Conservation (phyloP, 2,888 invertebrate genomes). For the Macaria liturata region DNA sequence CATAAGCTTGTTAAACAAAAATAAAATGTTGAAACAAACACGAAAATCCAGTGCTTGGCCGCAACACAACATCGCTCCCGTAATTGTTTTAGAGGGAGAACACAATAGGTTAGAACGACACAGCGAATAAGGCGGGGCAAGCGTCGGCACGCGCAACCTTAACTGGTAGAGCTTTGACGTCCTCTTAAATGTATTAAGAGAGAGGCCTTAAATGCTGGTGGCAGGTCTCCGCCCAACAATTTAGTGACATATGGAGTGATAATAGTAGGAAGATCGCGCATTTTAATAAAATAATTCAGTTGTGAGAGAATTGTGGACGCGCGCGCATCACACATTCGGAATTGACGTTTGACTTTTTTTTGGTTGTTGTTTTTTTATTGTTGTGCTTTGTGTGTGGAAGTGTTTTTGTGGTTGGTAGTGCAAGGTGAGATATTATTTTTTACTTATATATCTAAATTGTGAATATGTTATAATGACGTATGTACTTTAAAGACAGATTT, state of each 20-base stretch:
- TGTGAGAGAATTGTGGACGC: constrained; percentile 41
- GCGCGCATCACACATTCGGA: constrained; percentile 29
- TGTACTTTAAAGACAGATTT: too few relatives aligned
- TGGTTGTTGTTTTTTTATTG: constrained; percentile 10
- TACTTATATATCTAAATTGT: too few relatives aligned
- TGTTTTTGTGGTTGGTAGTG: constrained; percentile 8
- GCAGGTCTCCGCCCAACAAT: constrained; percentile 64
- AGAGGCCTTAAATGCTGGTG: constrained; percentile 41
- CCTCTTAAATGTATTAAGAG: constrained; percentile 2
- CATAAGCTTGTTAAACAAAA: constrained; percentile 39
- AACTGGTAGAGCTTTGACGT: constrained; percentile 30
- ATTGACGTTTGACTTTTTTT: constrained; percentile 24
- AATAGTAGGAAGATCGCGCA: constrained; percentile 61
- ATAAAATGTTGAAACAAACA: constrained; percentile 38
- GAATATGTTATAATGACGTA: too few relatives aligned
- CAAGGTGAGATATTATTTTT: constrained; percentile 6
- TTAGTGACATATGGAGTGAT: constrained; percentile 68
- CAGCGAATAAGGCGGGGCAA: constrained; percentile 25
- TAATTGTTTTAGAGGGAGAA: constrained; percentile 35
- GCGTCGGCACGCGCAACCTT: neutral
- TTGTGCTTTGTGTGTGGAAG: constrained; percentile 6
- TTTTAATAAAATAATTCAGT: constrained; percentile 79
- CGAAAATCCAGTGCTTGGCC: constrained; percentile 40
- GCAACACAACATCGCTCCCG: constrained; percentile 31
- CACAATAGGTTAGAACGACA: constrained; percentile 28